Base-by-base conservation (phyloP, 2,113 vertebrate genomes). In the Dicaeum eximium region DNA sequence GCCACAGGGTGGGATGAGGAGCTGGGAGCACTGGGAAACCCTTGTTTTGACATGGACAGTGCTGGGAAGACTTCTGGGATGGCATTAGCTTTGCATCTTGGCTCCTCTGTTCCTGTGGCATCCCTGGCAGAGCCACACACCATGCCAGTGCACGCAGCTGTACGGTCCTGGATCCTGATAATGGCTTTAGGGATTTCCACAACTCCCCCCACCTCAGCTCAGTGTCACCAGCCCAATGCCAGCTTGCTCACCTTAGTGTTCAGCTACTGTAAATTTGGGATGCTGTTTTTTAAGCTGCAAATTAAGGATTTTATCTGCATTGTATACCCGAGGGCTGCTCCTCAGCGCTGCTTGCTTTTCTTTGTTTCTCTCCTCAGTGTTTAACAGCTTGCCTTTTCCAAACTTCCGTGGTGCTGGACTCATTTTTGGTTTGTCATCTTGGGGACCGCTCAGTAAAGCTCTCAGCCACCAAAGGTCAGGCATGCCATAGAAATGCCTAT, bases 331-430 rank as follows among this genome's bases (percentile, higher is more conserved):
- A 58, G 35, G 35, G 35, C 13, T 69, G 57, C 48, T 74, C 25
- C 31, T 48, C 42, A 48, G 2, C 1, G 1, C 15, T n/a, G 20
- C 24, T 57, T 0, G 0, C 14, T 37, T 79, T 25, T 14, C 20
- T 75, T 81, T 4, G 0, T 77, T 90, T 90, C 80, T 90, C 47
- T 88, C 21, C 31, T 57, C 6, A 1, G 12, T 40, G 35, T 73
- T 51, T 57, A 66, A 67, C 47, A 88, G 37, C 40, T 80, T 19
- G 2, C 16, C 33, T 57, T 65, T 72, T 56, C 14, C 37, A 60
- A 51, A 77, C 37, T 61, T 42, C 67, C 14, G 1, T 6, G 31
- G n/a, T 38, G 28, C 23, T 31, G 31, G 15, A 48, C 30, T 16
- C 37, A 51, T 53, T 80, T 90, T 75, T 57, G 60, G 51, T 62